Base-by-base conservation (phyloP, 1,140 invertebrate species). In the Adelges cooleyi region DNA sequence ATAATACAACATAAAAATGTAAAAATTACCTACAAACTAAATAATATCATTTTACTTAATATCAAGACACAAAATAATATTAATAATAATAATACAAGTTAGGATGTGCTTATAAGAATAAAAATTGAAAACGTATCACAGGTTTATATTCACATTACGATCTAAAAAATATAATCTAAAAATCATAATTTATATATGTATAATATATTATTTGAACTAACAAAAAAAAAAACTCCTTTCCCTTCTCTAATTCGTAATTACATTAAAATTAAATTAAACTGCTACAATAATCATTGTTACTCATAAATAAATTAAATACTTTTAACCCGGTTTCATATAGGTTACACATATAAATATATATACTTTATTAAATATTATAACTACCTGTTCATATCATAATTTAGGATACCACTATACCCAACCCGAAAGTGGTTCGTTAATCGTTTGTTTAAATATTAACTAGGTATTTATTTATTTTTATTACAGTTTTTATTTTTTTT, bases 1-100 rank as follows among this genome's bases (percentile, higher is more conserved):
- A 46, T 48, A 48, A n/a, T 59, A 59, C 40, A 46, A 59, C 23
- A 23, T 62, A 46, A 48, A 59, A 59, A 59, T 46, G 54, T 59
- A 59, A 59, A 62, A 62, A 62, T 62, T 33, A 1, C 9, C 42
- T 62, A 62, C 42, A 62, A 62, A 62, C 56, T 62, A 62, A 62
- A 62, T 62, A 62, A 62, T 62, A 48, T 59, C 44, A 36, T 62
- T 33, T 62, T 33, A 62, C 42, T 48, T 48, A 62, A 62, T 33
- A 15, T 62, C 46, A 62, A 48, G 17, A 62, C 42, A 48, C 29
- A 33, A 27, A 33, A 59, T 29, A 27, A 46, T 59, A 25, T 44
- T 56, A 15, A 53, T 36, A 53, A 53, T 53, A 53, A 53, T 53
- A 59, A 46, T 62, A 62, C 17, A 48, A 62, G 56, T 62, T 62